Evolutionary conservation across 2,113 vertebrate species (phyloP).

Genomic region (Dolichallabes microphthalmus): DNA sequence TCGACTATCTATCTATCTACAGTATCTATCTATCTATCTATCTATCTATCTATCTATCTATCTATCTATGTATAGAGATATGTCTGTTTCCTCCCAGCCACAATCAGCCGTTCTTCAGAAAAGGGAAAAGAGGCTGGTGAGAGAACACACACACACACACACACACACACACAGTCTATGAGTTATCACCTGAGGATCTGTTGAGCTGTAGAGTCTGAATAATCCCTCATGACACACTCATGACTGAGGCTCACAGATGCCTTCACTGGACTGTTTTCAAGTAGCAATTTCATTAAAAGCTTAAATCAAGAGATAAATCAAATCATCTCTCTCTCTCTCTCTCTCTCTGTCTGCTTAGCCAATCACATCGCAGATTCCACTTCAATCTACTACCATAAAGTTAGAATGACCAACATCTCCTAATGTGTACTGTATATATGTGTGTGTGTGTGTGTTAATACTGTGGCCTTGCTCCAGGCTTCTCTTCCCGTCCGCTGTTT

Average conservation of each 20-base stretch:
- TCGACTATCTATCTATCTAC: background rate
- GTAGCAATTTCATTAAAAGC: conserved; percentile 2
- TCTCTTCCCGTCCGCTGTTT: background rate
- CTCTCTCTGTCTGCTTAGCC: background rate
- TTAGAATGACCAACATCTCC: background rate
- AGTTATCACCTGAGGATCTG: background rate
- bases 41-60: background rate
- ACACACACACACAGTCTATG: background rate
- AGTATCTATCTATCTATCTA: background rate
- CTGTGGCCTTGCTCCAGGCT: background rate
- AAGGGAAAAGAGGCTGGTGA: no score
- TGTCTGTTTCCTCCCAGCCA: background rate
- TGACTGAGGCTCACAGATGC: conserved; percentile 1
- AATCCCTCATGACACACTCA: background rate
- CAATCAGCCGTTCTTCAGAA: background rate
- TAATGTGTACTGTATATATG: background rate
- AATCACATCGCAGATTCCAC: background rate
- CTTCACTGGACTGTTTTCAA: background rate
- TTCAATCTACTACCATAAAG: background rate
- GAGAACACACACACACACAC: background rate
- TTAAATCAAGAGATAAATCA: background rate
- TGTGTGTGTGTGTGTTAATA: background rate
- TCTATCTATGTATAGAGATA: background rate
- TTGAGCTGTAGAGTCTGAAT: background rate
- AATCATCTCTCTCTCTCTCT: background rate